Evolutionary conservation across 2,797 vertebrate species (phyloP).

Genomic region (Enteromius afrohamiltoni): DNA sequence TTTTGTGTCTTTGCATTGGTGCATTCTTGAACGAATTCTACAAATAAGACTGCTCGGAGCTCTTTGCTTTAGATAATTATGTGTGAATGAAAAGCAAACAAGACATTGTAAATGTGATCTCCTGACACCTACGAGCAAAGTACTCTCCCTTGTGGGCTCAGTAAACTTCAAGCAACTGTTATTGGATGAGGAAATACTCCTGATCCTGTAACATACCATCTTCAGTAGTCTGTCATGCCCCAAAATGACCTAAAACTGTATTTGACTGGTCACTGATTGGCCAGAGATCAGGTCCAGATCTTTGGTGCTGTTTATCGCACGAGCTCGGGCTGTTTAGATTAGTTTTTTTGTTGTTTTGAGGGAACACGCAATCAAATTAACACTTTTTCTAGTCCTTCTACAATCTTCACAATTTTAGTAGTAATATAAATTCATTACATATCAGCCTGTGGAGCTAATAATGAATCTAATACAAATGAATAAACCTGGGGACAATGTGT

Average conservation of each 20-base stretch:
- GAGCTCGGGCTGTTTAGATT: not conserved
- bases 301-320: not conserved
- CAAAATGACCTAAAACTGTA: not conserved
- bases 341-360: not conserved
- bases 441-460: not conserved
- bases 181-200: not conserved
- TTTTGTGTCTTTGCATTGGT: not conserved
- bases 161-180: constrained; percentile 58
- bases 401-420: not conserved
- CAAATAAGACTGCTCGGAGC: not conserved
- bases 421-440: not conserved
- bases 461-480: not conserved
- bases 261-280: not conserved
- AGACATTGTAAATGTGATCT: constrained; percentile 4
- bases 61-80: constrained; percentile 38
- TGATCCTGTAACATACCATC: not conserved
- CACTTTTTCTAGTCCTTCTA: not conserved
- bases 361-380: not conserved
- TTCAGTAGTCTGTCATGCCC: not conserved
- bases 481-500: too few species aligned
- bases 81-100: constrained; percentile 52
- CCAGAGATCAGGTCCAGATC: not conserved
- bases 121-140: constrained; percentile 44
- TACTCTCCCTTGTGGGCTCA: constrained; percentile 68
- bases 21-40: not conserved